phyloP scores from a whole-genome alignment of 2,797 vertebrate species.

The Falco naumanni region DNA sequence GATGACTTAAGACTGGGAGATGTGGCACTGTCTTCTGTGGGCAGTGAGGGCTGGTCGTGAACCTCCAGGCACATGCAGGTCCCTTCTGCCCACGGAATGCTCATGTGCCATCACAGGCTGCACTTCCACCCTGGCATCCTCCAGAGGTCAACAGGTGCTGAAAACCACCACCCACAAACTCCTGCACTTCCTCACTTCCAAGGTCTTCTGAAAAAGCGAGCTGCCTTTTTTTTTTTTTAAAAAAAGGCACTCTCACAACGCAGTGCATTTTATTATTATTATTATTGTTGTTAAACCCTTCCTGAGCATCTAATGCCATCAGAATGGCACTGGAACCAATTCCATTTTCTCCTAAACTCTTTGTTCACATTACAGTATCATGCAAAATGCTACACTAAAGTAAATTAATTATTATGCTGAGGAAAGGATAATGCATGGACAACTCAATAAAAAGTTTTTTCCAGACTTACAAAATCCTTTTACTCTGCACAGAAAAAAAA shows the following conservation, averaged over 20 bases:
- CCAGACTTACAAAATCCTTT: not conserved
- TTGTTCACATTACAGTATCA: not conserved
- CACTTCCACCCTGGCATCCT: not conserved
- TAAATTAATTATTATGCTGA: not conserved
- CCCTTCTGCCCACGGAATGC: not conserved
- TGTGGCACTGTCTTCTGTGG: rapidly evolving
- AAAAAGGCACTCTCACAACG: not conserved
- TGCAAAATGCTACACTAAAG: not conserved
- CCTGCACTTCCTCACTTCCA: not conserved
- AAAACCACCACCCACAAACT: not conserved
- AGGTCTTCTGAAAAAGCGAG: not conserved
- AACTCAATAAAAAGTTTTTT: not conserved
- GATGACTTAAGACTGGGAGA: not conserved
- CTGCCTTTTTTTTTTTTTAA: too few relatives aligned
- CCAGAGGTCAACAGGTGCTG: not conserved
- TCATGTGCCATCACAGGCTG: not conserved
- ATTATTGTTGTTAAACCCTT: not conserved
- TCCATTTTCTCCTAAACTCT: not conserved
- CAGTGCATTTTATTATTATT: not conserved
- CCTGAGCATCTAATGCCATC: not conserved
- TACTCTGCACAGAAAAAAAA: not conserved
- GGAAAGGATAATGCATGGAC: not conserved
- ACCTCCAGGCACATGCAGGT: rapidly evolving
- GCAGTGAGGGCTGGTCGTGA: rapidly evolving
- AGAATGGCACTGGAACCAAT: not conserved